These are phyloP conservation scores for Mactra quadrangularis DNA, from an alignment of 1,140 invertebrate genomes.

Conservation along the genomic window DNA sequence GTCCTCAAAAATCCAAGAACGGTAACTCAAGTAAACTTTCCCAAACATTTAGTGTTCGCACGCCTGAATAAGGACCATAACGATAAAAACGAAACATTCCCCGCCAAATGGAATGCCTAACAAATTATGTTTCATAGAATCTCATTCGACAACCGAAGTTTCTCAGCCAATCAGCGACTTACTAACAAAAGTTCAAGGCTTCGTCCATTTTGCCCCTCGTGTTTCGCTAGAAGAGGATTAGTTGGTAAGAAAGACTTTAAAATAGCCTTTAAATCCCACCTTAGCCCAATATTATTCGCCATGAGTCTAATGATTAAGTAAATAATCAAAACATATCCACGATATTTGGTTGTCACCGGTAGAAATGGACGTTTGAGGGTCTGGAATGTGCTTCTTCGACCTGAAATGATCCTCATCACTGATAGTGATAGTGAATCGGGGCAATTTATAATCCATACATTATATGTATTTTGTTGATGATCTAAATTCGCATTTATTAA, in stretches of 20 bases:
- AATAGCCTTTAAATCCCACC: not conserved
- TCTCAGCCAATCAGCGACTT: conserved; percentile 24
- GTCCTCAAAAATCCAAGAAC: no score
- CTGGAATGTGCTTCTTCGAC: not conserved
- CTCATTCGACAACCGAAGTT: conserved; percentile 1
- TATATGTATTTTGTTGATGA: no score
- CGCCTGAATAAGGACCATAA: no score
- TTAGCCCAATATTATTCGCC: not conserved
- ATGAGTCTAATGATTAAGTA: not conserved
- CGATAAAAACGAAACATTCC: conserved; percentile 18
- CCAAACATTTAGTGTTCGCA: no score
- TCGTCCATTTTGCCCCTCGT: conserved; percentile 62
- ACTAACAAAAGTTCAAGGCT: not conserved
- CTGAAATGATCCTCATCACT: not conserved
- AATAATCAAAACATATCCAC: not conserved
- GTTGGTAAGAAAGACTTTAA: conserved; percentile 31
- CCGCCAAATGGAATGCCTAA: conserved; percentile 55
- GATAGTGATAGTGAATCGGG: no score
- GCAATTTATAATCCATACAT: no score
- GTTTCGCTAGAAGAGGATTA: conserved; percentile 39
- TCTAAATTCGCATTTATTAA: no score
- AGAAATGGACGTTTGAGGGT: not conserved
- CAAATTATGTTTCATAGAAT: not conserved
- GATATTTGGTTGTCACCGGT: not conserved
- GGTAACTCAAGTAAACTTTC: no score